Evolutionary conservation across 2,797 vertebrate species (phyloP).

Genomic region (Chloroceryle inda): DNA sequence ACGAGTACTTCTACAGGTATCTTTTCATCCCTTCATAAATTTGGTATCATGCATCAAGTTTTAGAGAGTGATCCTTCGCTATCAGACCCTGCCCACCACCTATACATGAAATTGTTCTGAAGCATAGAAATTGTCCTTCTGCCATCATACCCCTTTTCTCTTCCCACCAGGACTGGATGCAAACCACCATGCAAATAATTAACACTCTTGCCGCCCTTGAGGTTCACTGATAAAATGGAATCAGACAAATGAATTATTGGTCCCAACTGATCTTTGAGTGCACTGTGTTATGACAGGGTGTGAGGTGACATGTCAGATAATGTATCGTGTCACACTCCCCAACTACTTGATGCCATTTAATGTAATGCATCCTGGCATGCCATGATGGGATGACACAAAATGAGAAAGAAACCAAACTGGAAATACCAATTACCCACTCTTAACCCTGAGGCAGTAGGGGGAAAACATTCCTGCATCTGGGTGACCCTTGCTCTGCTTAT

Average conservation of each 20-base stretch:
- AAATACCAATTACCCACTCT: constrained; percentile 69
- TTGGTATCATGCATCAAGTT: neutral
- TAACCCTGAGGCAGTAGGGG: constrained; percentile 53
- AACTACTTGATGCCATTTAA: constrained; percentile 69
- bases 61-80: neutral
- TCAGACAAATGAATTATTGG: constrained; percentile 61
- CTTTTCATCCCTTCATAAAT: neutral
- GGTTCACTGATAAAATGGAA: constrained; percentile 61
- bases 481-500: constrained; percentile 55
- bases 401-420: constrained; percentile 61
- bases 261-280: constrained; percentile 46
- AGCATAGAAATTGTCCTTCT: neutral
- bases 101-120: neutral
- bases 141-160: neutral
- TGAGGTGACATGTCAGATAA: constrained; percentile 69
- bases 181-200: constrained; percentile 33
- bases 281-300: constrained; percentile 65
- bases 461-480: neutral
- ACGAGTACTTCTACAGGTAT: neutral
- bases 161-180: neutral
- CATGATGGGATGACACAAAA: constrained; percentile 61
- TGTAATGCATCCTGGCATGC: constrained; percentile 63
- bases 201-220: neutral
- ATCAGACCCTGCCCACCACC: neutral
- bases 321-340: constrained; percentile 40